These are phyloP conservation scores for Suncus etruscus DNA, from an alignment of 2,113 vertebrate species.

Conservation along the genomic window DNA sequence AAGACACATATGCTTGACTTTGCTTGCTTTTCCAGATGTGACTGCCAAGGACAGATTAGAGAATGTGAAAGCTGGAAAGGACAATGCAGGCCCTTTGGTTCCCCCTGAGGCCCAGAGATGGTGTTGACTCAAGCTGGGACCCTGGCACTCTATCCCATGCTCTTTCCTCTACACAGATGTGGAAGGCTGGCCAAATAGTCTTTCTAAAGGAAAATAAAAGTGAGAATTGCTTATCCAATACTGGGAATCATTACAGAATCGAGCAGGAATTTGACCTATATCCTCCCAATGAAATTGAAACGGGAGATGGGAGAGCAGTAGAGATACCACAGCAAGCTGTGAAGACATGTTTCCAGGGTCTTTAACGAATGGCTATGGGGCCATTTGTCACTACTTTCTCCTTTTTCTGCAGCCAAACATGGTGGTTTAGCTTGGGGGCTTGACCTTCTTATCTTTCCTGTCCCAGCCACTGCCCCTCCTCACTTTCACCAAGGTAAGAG, in stretches of 20 bases:
- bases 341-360: not conserved
- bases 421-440: not conserved
- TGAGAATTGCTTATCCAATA: slow-evolving; percentile 26
- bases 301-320: slow-evolving; percentile 8
- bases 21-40: slow-evolving; percentile 34
- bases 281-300: slow-evolving; percentile 54
- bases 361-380: not conserved
- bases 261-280: slow-evolving; percentile 64
- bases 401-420: not conserved
- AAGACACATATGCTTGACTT: not conserved
- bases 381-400: not conserved
- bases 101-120: not conserved
- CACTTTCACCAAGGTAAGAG: not conserved
- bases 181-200: slow-evolving; percentile 28
- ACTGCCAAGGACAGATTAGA: not conserved
- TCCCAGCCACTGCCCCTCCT: no score
- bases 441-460: no score
- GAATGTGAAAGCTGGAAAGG: slow-evolving; percentile 27
- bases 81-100: not conserved
- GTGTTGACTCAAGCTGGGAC: slow-evolving; percentile 2
- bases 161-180: not conserved
- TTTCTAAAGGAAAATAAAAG: slow-evolving; percentile 40
- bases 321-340: not conserved
- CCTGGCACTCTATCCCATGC: not conserved
- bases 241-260: slow-evolving; percentile 38